Conservation (phyloP, 2,797 vertebrate genomes). For the Enteromius anoplus region DNA sequence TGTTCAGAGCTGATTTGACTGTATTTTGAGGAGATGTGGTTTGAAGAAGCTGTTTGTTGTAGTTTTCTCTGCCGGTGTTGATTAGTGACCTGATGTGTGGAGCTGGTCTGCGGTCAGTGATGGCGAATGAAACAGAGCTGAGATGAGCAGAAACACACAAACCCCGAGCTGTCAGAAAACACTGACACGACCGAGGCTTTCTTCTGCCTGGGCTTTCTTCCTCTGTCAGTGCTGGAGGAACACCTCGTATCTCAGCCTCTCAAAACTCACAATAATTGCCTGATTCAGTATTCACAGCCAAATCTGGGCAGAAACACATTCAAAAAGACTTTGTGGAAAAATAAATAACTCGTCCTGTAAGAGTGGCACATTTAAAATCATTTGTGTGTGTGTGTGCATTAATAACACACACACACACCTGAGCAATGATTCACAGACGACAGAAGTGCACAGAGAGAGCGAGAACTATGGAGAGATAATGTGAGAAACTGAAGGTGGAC, state of each 20-base stretch:
- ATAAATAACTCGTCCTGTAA: constrained; percentile 67
- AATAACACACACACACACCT: too few relatives aligned
- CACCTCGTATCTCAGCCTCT: constrained; percentile 51
- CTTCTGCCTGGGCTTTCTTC: constrained; percentile 34
- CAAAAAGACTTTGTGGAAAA: constrained; percentile 57
- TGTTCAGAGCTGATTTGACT: neutral
- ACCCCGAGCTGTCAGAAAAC: constrained; percentile 69
- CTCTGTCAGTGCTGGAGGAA: constrained; percentile 57
- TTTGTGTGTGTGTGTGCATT: constrained; percentile 48
- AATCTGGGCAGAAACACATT: constrained; percentile 63
- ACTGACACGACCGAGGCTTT: constrained; percentile 63
- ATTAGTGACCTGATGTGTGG: neutral
- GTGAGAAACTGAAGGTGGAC: constrained; percentile 38
- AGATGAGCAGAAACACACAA: constrained; percentile 58
- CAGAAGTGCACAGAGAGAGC: neutral
- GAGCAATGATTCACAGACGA: neutral
- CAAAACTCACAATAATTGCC: constrained; percentile 70
- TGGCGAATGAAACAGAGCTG: neutral
- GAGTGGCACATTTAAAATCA: constrained; percentile 76
- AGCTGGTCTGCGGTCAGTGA: neutral
- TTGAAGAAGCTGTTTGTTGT: neutral
- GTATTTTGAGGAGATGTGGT: neutral
- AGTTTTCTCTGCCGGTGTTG: neutral
- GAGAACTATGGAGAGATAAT: constrained; percentile 46
- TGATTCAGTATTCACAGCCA: constrained; percentile 73